phyloP scores from a whole-genome alignment of 2,797 vertebrate genomes.

The Brachymystax lenok region DNA sequence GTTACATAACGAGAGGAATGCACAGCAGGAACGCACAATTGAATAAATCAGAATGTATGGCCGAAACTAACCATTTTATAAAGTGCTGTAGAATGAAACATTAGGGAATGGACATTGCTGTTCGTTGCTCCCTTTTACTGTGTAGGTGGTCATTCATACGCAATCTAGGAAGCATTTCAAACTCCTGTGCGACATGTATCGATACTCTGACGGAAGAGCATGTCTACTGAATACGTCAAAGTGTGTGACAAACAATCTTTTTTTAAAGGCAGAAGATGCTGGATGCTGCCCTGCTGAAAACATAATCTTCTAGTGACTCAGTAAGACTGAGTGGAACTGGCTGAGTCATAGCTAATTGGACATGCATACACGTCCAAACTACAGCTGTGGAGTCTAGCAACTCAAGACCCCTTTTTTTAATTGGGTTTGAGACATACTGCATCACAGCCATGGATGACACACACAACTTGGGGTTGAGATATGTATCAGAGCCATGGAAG shows the following conservation, averaged over 20 bases:
- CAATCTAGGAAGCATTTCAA: neutral
- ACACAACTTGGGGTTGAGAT: neutral
- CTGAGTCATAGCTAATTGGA: neutral
- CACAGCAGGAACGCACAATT: no score
- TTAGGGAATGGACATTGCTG: no score
- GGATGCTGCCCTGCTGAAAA: conserved; percentile 45
- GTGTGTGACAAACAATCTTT: neutral
- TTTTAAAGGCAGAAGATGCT: no score
- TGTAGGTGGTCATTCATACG: neutral
- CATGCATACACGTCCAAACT: neutral
- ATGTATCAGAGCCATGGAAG: neutral
- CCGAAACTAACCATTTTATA: no score
- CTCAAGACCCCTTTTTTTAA: neutral
- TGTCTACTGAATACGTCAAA: neutral
- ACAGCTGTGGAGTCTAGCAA: neutral
- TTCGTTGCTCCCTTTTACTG: no score
- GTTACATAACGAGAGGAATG: no score
- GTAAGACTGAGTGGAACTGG: neutral
- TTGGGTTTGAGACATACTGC: conserved; percentile 14
- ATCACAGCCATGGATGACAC: neutral
- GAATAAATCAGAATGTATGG: no score
- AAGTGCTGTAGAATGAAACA: no score
- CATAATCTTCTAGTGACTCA: conserved; percentile 41
- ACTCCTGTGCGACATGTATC: neutral
- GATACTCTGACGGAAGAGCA: neutral